Evolutionary conservation across 2,113 vertebrate species (phyloP), one percentile per base, ranked within the genome.

Genomic region (Conger conger): DNA sequence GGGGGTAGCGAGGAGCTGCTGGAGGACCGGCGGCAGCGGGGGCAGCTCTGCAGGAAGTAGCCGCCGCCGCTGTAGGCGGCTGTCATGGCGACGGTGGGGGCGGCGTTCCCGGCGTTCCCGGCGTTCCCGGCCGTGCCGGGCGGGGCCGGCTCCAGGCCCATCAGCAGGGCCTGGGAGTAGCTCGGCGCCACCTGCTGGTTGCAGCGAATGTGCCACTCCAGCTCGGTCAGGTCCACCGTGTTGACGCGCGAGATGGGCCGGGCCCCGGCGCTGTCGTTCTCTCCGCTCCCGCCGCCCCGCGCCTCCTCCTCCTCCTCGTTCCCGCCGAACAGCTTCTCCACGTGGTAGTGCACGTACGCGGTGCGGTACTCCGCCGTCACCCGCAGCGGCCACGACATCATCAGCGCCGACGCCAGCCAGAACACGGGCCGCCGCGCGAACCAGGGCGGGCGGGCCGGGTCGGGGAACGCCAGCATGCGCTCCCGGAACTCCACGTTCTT

Each of bases 181-280:
- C 95, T 96, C 88, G 95, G 95, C 86, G 96, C 95, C 92, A 96
- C 91, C 89, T 96, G 95, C 88, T 94, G 93, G 91, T 96, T 96
- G 89, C 94, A 96, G 88, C 95, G 93, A 90, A 96, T 96, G 91
- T 96, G 95, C 95, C 95, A 96, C 88, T 96, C 95, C 27, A 96
- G 91, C 91, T 96, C 95, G 0, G 95, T 96, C 86, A 95, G 93
- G 92, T 96, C 95, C 86, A 96, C 93, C 0, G 95, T 96, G 92
- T 94, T 95, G 88, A 95, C 93, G 0, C 94, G 92, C 0, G 95
- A 93, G 45, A 96, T 92, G 0, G 87, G 8, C 86, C 88, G 45
- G 23, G 73, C 83, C 0, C 87, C 87, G 35, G 92, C 86, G 0
- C 88, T 81, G 4, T 92, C 92, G 78, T 87, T 86, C 4, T 0